Evolutionary conservation across 2,113 vertebrate genomes (phyloP).

Genomic region (Bucco capensis): DNA sequence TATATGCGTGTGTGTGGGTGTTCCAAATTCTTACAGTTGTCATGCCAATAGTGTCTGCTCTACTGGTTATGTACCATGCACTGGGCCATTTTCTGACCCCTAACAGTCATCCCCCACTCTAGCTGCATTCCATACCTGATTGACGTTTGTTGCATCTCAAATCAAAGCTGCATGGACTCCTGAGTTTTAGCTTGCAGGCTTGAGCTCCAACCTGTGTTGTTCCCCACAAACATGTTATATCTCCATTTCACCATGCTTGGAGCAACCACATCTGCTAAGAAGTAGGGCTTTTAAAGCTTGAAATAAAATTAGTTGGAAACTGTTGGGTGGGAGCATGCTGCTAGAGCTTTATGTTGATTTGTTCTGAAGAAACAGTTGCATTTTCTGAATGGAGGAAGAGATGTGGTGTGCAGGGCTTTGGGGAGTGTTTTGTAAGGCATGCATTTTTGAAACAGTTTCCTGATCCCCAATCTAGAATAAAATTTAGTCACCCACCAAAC

Average conservation of each 20-base stretch:
- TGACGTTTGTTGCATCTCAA: constrained; percentile 64
- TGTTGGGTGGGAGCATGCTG: constrained; percentile 57
- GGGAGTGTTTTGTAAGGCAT: constrained; percentile 19
- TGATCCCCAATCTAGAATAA: neutral
- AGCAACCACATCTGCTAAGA: constrained; percentile 48
- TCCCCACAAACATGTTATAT: constrained; percentile 7
- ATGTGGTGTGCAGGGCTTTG: constrained; percentile 20
- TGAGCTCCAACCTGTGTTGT: constrained; percentile 45
- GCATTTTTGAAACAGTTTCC: constrained; percentile 26
- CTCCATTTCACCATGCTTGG: constrained; percentile 64
- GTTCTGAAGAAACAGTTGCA: constrained; percentile 16
- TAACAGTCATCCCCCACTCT: neutral
- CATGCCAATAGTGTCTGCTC: constrained; percentile 44
- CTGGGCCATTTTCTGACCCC: constrained; percentile 32
- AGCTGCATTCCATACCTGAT: constrained; percentile 37
- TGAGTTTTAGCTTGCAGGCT: constrained; percentile 63
- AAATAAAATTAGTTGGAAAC: neutral
- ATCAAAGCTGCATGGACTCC: constrained; percentile 68
- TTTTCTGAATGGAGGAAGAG: constrained; percentile 26
- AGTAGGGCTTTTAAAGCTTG: constrained; percentile 2
- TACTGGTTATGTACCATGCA: constrained; percentile 40
- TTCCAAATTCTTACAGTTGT: neutral
- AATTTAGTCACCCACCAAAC: neutral
- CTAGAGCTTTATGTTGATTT: constrained; percentile 15
- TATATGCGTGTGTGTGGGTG: rapidly evolving